A percentile compares a stretch with the other conserved stretches of the same genome.
These are phyloP conservation scores for Malacosoma neustria DNA, from an alignment of 2,888 invertebrate genomes.

Conservation along the genomic window DNA sequence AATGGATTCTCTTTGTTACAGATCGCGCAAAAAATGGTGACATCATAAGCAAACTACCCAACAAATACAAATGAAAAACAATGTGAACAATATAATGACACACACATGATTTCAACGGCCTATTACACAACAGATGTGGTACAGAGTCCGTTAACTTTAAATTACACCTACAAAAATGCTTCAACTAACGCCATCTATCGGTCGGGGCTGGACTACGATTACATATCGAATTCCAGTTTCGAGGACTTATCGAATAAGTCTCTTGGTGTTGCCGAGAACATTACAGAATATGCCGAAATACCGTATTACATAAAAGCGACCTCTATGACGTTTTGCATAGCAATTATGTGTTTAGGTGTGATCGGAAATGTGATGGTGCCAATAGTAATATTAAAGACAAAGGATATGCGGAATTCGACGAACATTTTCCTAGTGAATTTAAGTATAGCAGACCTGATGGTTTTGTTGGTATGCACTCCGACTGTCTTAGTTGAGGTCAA, in stretches of 20 bases:
- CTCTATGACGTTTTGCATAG: constrained; percentile 90
- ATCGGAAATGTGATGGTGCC: constrained; percentile 96
- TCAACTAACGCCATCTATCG: constrained; percentile 22
- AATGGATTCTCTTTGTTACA: neutral
- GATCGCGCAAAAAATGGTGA: neutral
- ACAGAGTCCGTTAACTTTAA: constrained; percentile 24
- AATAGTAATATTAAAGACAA: constrained; percentile 91
- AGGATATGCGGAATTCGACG: constrained; percentile 95
- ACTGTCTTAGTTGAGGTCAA: constrained; percentile 96
- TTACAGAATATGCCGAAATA: constrained; percentile 74
- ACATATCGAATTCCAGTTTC: constrained; percentile 16
- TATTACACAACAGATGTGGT: constrained; percentile 41
- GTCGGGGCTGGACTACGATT: constrained; percentile 10
- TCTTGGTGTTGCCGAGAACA: constrained; percentile 40
- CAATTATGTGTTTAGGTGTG: constrained; percentile 92
- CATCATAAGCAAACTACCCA: constrained; percentile 7
- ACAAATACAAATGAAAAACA: constrained; percentile 20
- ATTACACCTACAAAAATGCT: constrained; percentile 34
- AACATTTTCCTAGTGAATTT: constrained; percentile 96
- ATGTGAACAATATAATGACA: constrained; percentile 48
- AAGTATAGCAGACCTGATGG: constrained; percentile 93
- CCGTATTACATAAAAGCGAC: constrained; percentile 91
- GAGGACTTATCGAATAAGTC: constrained; percentile 29
- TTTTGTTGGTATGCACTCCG: constrained; percentile 92
- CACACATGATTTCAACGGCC: constrained; percentile 64